Base-by-base conservation (phyloP, 2,113 vertebrate genomes). In the Halichoeres trimaculatus region DNA sequence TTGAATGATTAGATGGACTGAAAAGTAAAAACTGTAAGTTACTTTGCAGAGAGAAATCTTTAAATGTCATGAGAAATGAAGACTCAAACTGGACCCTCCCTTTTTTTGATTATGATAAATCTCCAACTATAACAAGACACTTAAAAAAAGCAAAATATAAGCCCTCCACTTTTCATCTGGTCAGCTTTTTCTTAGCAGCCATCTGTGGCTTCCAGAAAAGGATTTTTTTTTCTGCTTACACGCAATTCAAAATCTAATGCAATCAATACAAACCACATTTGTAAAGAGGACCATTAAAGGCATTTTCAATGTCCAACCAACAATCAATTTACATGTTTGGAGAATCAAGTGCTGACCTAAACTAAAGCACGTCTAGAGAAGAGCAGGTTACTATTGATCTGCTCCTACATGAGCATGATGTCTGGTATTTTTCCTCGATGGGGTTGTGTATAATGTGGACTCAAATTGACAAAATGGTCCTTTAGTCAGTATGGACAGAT, bases 261-360 rank as follows among this genome's bases (percentile, higher is more conserved):
- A 89, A 95, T 96, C 95, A 95, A 95, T 95, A 93, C 90, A 95
- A 95, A 96, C 57, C 75, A 51, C 60, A 72, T 95, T 96, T 94
- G 87, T 89, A 93, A 94, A 88, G 85, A 94, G 88, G 91, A 80
- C 93, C 85, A 93, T 93, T 92, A 94, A 90, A 89, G 87, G 72
- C 72, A 90, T 92, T 94, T 94, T 91, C 93, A 94, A 93, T 93
- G 86, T 92, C 78, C 86, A 75, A 88, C 91, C 91, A 89, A 87
- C 92, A 91, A 95, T 95, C 92, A 93, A 93, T 95, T 93, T 88
- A 93, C 90, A 93, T 94, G 91, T 93, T 91, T 94, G 90, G 93
- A 91, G 89, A 94, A 92, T 90, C 88, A 92, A 91, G 92, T 93
- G 93, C 94, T 95, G 94, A 94, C 93, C 94, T 92, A 94, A 93